Base-by-base conservation (phyloP, 2,797 vertebrate genomes). In the Dipus sagitta region DNA sequence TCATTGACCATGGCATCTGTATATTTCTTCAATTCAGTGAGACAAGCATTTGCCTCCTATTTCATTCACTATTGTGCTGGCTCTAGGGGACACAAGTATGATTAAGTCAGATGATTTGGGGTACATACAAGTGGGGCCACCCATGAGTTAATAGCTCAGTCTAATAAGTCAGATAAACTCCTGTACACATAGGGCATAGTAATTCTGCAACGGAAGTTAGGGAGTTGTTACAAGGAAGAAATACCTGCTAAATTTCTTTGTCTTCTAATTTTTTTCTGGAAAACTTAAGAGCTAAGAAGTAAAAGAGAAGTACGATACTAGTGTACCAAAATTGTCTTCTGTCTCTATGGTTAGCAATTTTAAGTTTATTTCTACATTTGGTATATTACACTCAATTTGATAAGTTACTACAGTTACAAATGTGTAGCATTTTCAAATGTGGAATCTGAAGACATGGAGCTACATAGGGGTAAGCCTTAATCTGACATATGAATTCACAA, bases 271-370 rank as follows among this genome's bases (percentile, higher is more conserved):
- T 62, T 85, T 91, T 47, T 75, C 17, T 42, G 67, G 42, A 78
- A 58, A 88, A 94, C 79, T 18, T 64, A 74, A 71, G 0, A 86
- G n/a, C 26, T 79, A 89, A 90, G 64, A 94, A 79, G 64, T 54
- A 67, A 58, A 91, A 78, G 47, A 10, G 52, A 82, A 92, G 60
- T 30, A 68, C 32, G 20, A 91, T 30, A n/a, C 4, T 6, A 26
- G 1, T 47, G 38, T 70, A 30, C 52, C 26, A 80, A 89, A 62
- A 86, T 54, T 70, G 1, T 54, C 76, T 34, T 79, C 23, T 42
- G n/a, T 67, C 21, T 17, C 68, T 72, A 23, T 2, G 62, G 24
- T 65, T 54, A 90, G 58, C 28, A 91, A 21, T n/a, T 64, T 92
- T 90, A 64, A 80, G 32, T 21, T 60, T 18, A 70, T 11, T 67